Conservation (phyloP, 2,113 vertebrate species). For the Notothenia rossii region DNA sequence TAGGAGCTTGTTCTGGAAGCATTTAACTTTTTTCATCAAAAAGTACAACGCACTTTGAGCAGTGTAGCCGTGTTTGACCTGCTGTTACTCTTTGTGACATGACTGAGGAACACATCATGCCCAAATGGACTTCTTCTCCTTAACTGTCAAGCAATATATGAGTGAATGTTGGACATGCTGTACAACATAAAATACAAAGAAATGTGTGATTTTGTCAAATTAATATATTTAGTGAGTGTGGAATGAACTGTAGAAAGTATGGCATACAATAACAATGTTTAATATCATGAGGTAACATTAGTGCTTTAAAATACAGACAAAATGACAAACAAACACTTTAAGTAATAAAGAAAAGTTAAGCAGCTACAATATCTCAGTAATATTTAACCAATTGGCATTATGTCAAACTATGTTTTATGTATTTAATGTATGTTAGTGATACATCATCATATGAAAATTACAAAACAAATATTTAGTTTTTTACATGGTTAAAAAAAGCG, state of each 20-base stretch:
- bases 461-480: too few relatives aligned
- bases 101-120: background rate
- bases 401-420: too few relatives aligned
- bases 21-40: background rate
- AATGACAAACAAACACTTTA: background rate
- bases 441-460: too few relatives aligned
- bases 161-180: background rate
- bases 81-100: constrained; percentile 1
- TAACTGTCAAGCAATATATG: background rate
- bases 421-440: too few relatives aligned
- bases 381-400: too few relatives aligned
- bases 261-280: background rate
- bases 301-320: background rate
- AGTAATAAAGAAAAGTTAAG: too few relatives aligned
- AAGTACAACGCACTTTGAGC: background rate
- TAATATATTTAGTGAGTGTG: background rate
- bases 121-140: background rate
- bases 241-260: background rate
- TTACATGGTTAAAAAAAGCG: too few relatives aligned
- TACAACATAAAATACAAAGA: background rate
- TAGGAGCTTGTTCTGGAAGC: constrained; percentile 14
- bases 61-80: background rate
- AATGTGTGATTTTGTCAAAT: too few relatives aligned
- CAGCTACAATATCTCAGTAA: too few relatives aligned
- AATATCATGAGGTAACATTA: background rate